Conservation (phyloP, 37 sponge, comb jelly and placozoan genomes). For the Beroe ovata region DNA sequence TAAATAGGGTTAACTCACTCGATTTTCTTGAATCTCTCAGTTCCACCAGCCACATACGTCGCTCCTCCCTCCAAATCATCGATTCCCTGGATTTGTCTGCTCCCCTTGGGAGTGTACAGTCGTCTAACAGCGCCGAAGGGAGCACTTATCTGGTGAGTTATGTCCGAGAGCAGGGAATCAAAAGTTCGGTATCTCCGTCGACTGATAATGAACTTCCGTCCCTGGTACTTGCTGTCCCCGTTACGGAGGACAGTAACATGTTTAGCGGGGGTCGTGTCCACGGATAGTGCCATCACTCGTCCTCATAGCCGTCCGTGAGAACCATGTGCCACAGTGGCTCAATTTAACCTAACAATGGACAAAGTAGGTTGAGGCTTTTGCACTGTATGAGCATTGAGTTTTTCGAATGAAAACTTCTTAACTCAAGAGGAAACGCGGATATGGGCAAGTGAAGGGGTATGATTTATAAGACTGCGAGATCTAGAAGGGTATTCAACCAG, state of each 20-base stretch:
- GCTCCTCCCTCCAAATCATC: constrained; percentile 64
- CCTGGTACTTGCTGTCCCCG: constrained; percentile 56
- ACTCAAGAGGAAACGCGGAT: no score
- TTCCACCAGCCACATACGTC: constrained; percentile 60
- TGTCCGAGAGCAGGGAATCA: constrained; percentile 58
- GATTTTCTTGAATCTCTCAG: constrained; percentile 47
- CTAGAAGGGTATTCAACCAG: not conserved
- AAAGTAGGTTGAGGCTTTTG: no score
- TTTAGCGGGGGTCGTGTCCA: constrained; percentile 64
- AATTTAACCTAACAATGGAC: not conserved
- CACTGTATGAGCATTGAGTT: no score
- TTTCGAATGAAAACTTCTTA: no score
- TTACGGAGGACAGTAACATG: constrained; percentile 56
- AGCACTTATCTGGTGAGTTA: constrained; percentile 45
- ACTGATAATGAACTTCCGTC: constrained; percentile 45
- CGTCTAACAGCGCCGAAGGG: constrained; percentile 56
- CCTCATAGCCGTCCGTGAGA: constrained; percentile 1
- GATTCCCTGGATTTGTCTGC: constrained; percentile 19
- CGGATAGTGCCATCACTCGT: constrained; percentile 60
- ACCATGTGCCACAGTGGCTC: not conserved
- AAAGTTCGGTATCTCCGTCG: constrained; percentile 40
- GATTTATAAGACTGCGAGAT: not conserved
- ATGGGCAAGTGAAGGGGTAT: no score
- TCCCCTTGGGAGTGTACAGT: constrained; percentile 61
- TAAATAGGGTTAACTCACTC: no score